Evolutionary conservation across 2,797 vertebrate species (phyloP).

Genomic region (Myotis findleyi): DNA sequence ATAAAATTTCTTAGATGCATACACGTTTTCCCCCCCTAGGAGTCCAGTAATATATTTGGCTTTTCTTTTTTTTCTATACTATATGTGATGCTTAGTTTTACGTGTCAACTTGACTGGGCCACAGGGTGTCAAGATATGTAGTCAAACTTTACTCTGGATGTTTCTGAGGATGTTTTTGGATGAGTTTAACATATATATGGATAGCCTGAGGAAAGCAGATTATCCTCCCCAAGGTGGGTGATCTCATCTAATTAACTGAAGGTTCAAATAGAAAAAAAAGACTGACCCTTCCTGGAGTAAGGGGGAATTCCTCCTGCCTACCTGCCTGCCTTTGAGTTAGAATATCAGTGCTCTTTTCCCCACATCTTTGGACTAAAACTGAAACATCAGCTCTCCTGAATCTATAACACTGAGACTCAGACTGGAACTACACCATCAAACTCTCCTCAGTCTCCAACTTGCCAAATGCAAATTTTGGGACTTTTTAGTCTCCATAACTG

Average conservation of each 20-base stretch:
- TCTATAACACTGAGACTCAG: not conserved
- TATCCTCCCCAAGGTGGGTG: not conserved
- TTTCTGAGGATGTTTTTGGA: not conserved
- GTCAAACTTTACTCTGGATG: not conserved
- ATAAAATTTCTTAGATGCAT: not conserved
- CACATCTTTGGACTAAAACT: not conserved
- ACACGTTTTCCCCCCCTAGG: not conserved
- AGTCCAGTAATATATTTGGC: not conserved
- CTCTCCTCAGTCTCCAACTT: not conserved
- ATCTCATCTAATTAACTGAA: not conserved
- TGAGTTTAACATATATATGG: not conserved
- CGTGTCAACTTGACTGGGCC: not conserved
- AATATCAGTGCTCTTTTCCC: not conserved
- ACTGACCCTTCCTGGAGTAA: not conserved
- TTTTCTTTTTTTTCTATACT: not conserved
- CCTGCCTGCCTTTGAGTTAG: not conserved
- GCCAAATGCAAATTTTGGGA: not conserved
- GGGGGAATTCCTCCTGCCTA: not conserved
- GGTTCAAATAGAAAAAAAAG: not conserved
- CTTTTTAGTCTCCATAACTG: not conserved
- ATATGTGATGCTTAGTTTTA: not conserved
- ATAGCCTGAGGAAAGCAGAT: not conserved
- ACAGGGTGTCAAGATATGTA: not conserved
- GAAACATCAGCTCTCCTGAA: not conserved
- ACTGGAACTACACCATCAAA: not conserved